A percentile compares a stretch with the other conserved stretches of the same genome.
Evolutionary conservation across 35 echinoderm and acorn worm species (phyloP).

Genomic region (Acanthaster planci): DNA sequence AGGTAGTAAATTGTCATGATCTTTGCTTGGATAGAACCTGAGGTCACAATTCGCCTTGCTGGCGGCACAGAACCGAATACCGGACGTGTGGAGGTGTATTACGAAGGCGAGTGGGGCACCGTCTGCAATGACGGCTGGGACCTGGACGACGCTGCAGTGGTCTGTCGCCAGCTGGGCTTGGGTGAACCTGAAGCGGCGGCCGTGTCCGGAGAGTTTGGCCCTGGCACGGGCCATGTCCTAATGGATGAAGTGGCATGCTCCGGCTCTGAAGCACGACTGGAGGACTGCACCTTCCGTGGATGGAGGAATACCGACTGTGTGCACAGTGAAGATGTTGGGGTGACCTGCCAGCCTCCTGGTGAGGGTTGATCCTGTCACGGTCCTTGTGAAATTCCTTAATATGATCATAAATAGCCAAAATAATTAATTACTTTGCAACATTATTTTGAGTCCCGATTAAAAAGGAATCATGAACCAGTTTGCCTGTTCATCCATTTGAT

Average conservation of each 20-base stretch:
- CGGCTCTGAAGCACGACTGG: not conserved
- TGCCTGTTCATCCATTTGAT: no score
- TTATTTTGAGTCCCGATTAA: no score
- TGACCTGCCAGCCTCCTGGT: not conserved
- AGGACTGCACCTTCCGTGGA: not conserved
- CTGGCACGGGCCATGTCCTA: not conserved
- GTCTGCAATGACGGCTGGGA: not conserved
- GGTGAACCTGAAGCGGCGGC: not conserved
- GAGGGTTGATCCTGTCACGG: not conserved
- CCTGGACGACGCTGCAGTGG: not conserved
- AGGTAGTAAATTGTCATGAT: no score
- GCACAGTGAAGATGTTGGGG: slow-evolving; percentile 18
- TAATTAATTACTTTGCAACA: no score
- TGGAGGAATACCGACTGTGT: slow-evolving; percentile 16
- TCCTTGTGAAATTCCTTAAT: not conserved
- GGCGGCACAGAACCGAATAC: not conserved
- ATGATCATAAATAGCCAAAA: no score
- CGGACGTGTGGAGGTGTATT: not conserved
- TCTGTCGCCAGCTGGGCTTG: not conserved
- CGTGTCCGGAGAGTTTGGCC: not conserved
- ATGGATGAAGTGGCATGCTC: slow-evolving; percentile 24
- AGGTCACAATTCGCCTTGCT: not conserved
- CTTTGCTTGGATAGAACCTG: not conserved
- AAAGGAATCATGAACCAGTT: no score
- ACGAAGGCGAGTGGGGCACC: slow-evolving; percentile 3